phyloP scores from a whole-genome alignment of 2,888 invertebrate species.

The Leuctra nigra region DNA sequence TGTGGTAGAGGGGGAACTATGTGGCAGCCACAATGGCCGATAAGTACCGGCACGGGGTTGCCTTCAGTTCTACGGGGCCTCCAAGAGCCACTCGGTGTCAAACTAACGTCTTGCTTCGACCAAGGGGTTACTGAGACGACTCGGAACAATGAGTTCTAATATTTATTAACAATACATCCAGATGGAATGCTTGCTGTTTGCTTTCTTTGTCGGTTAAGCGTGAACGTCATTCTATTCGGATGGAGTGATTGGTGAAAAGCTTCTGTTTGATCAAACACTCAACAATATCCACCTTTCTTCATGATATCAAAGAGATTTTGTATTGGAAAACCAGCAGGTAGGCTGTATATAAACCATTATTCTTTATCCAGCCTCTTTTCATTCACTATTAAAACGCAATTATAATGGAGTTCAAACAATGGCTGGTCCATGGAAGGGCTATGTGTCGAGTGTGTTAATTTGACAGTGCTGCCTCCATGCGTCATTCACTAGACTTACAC shows the following conservation, averaged over 20 bases:
- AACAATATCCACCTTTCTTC: conserved; percentile 18
- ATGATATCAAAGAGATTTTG: conserved; percentile 17
- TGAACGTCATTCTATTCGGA: conserved; percentile 18
- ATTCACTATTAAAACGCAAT: conserved; percentile 27
- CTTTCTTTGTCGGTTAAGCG: conserved; percentile 21
- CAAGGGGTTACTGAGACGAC: conserved; percentile 17
- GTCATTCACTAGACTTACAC: conserved; percentile 21
- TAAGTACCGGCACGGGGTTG: conserved; percentile 14
- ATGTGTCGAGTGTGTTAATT: conserved; percentile 25
- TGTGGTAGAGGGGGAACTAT: background rate
- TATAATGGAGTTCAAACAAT: conserved; percentile 26
- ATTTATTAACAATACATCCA: conserved; percentile 17
- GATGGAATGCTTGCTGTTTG: conserved; percentile 19
- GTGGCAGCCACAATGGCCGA: background rate
- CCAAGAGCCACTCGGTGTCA: conserved; percentile 13
- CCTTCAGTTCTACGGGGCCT: background rate
- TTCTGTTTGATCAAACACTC: conserved; percentile 16
- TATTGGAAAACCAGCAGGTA: conserved; percentile 23
- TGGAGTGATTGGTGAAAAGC: conserved; percentile 18
- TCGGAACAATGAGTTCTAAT: background rate
- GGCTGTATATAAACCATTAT: conserved; percentile 10
- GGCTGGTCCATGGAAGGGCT: background rate
- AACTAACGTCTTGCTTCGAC: background rate
- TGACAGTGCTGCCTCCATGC: conserved; percentile 19
- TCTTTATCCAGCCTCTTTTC: conserved; percentile 22